Percentiles rank a stretch among this genome's conserved stretches.
phyloP scores from a whole-genome alignment of 2,888 invertebrate genomes.

The Tetragonisca angustula region DNA sequence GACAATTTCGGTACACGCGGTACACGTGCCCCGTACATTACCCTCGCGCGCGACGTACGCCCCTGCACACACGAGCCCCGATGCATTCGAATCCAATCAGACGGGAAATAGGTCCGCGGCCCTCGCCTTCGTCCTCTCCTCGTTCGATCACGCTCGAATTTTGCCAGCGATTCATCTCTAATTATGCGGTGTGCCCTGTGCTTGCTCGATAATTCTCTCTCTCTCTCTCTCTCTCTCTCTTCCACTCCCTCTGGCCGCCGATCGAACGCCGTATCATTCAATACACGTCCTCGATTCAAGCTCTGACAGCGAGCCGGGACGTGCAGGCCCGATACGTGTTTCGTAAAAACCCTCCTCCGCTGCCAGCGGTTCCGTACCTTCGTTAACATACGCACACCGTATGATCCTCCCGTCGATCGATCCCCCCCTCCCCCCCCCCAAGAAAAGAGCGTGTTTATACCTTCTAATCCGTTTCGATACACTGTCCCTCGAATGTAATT shows the following conservation, averaged over 20 bases:
- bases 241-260: conserved; percentile 24
- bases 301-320: neutral
- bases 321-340: neutral
- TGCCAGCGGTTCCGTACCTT: conserved; percentile 1
- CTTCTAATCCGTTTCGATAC: conserved; percentile 10
- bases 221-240: conserved; percentile 41
- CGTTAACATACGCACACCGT: conserved; percentile 28
- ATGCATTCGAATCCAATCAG: conserved; percentile 64
- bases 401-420: conserved; percentile 11
- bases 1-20: conserved; percentile 55
- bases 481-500: conserved; percentile 25
- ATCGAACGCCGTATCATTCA: conserved; percentile 31
- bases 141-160: conserved; percentile 54
- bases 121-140: conserved; percentile 49
- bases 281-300: conserved; percentile 8
- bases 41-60: conserved; percentile 8
- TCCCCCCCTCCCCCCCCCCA: no score
- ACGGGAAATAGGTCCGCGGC: conserved; percentile 61
- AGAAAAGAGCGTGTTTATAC: conserved; percentile 1
- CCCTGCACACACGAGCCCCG: conserved; percentile 26
- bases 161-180: conserved; percentile 62
- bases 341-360: neutral
- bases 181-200: conserved; percentile 59
- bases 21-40: conserved; percentile 52
- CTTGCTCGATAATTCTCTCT: conserved; percentile 45